Base-by-base conservation (phyloP, 2,113 vertebrate species). In the Monopterus albus region DNA sequence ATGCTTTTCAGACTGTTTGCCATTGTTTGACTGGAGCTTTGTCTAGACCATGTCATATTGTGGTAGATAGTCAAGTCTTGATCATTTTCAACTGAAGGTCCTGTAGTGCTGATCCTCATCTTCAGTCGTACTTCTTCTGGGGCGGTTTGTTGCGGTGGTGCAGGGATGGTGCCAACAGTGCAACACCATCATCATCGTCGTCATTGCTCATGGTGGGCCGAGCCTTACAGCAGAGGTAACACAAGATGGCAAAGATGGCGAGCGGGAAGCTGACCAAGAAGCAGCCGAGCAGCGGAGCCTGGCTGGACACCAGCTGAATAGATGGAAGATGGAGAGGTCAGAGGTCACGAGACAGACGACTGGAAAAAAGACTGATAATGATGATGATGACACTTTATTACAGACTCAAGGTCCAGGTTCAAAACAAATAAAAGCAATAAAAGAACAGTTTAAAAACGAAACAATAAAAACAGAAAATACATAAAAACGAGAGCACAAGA, bases 201-300 rank as follows among this genome's bases (percentile, higher is more conserved):
- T 64, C 23, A 0, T 47, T 47, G 1, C 2, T 17, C 3, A 1
- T 0, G 13, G 1, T 3, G 11, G 21, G 10, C 0, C 13, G 18
- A 2, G 11, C 21, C 62, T 68, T 85, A 47, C 64, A 70, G 46
- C 81, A 86, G 6, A 81, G 23, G 47, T 26, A 81, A 21, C 17
- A 69, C 21, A 78, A 14, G 4, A 55, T 0, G 1, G 10, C 3
- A 0, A 20, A 91, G 50, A 96, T 80, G 23, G 87, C 89, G 65
- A 96, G 33, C 0, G 95, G 96, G 55, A 98, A 82, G 28, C 93
- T 86, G 9, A 96, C 89, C 75, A 99, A 90, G 80, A 96, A 92
- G 88, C 94, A 96, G 79, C 93, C 94, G 42, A 96, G 87, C 21
- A 95, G 75, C 0, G 96, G 96, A 3, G 95, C 94, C 55, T 94